Evolutionary conservation across 2,113 vertebrate genomes (phyloP), one percentile per base, ranked within the genome.

Genomic region (Corapipo altera): DNA sequence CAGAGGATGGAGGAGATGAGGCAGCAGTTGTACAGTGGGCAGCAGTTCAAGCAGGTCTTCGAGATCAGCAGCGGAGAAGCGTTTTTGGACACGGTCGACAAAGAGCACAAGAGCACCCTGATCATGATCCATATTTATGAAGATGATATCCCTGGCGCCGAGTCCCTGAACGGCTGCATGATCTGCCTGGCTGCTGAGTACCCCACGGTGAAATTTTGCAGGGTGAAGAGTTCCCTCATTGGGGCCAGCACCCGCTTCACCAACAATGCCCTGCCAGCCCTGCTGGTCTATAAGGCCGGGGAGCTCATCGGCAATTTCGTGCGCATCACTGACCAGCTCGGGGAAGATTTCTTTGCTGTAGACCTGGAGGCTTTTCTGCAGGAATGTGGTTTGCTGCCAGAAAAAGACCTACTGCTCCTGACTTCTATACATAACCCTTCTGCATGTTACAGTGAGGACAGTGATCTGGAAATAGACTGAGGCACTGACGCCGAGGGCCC

Each of bases 251-350:
- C 98, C 16, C 98, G 98, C 77, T 99, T 99, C 96, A 98, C 99
- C 46, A 98, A 95, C 77, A 98, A 98, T 2, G 99, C 99, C 33
- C 98, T 99, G 79, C 99, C 99, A 1, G 99, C 99, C 5, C 96
- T 99, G 92, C 98, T 99, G 30, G 97, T 99, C 82, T 99, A 99
- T 89, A 99, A 99, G 92, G 98, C 97, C 2, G 99, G 99, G 1
- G 99, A 99, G 89, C 97, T 99, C 95, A 98, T 99, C 2, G 99
- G 99, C 24, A 99, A 99, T 80, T 99, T 99, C n/a, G 98, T 99
- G 89, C 98, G 99, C 16, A 98, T 99, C 96, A 99, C 99, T 4
- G 99, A 99, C 97, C 99, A 99, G 96, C 99, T 99, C 0, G 99
- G 99, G 9, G 98, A 99, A 65, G 99, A 99, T 97, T 99, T 99